Percentiles rank a stretch among this genome's conserved stretches.
These are phyloP conservation scores for Sinohyriopsis cumingii DNA, from an alignment of 2,888 invertebrate genomes.

Conservation along the genomic window DNA sequence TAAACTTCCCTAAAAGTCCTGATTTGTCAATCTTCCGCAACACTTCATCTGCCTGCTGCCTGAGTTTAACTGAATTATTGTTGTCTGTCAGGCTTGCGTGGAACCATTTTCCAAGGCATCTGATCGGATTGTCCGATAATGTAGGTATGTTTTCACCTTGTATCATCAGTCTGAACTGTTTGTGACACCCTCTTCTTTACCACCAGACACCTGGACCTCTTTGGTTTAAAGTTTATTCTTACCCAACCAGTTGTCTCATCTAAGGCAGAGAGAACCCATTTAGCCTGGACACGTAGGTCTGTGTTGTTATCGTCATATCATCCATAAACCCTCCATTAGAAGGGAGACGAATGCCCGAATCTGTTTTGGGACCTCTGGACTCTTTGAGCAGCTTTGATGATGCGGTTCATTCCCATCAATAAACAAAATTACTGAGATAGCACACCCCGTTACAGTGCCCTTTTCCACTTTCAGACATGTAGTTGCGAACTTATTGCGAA, in stretches of 20 bases:
- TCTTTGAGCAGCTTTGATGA: slow-evolving; percentile 13
- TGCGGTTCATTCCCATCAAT: slow-evolving; percentile 21
- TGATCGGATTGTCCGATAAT: not conserved
- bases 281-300: slow-evolving; percentile 7
- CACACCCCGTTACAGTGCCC: slow-evolving; percentile 17
- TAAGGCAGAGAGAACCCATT: not conserved
- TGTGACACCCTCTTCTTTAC: slow-evolving; percentile 5
- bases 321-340: slow-evolving; percentile 14
- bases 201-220: slow-evolving; percentile 6
- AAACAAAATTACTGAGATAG: slow-evolving; percentile 21
- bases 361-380: slow-evolving; percentile 10
- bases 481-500: not conserved
- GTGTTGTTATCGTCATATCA: slow-evolving; percentile 13
- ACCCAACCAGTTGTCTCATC: slow-evolving; percentile 1
- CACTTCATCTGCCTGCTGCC: too few species aligned
- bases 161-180: not conserved
- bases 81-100: too few species aligned
- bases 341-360: slow-evolving; percentile 6
- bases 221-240: not conserved
- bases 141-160: slow-evolving; percentile 3
- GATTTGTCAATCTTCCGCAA: too few species aligned
- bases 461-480: slow-evolving; percentile 6
- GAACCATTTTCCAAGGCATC: too few species aligned
- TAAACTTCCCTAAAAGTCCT: too few species aligned
- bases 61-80: too few species aligned